These are phyloP conservation scores for Erpobdella octoculata DNA, from an alignment of 2,888 invertebrate species.

Conservation along the genomic window DNA sequence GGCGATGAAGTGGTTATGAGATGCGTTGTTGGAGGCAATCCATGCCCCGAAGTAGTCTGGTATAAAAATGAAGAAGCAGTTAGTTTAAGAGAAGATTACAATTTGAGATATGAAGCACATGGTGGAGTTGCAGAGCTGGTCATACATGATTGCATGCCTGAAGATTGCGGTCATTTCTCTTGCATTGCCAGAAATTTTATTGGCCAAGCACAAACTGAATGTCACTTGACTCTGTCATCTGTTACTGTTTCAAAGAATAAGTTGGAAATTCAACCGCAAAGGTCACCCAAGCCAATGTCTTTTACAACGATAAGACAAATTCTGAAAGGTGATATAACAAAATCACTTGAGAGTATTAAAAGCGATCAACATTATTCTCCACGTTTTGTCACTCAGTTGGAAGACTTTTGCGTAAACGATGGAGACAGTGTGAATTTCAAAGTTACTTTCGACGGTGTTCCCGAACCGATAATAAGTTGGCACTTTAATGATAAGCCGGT, in stretches of 20 bases:
- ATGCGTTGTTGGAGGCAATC: constrained; percentile 45
- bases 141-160: constrained; percentile 50
- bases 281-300: not conserved
- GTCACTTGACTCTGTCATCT: constrained; percentile 55
- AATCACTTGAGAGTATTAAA: not conserved
- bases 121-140: constrained; percentile 45
- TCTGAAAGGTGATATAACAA: not conserved
- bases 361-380: constrained; percentile 3
- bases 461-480: constrained; percentile 46
- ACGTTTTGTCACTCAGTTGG: not conserved
- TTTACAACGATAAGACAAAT: constrained; percentile 15
- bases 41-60: constrained; percentile 47
- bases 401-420: constrained; percentile 13
- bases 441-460: constrained; percentile 21
- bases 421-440: constrained; percentile 19
- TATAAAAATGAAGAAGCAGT: constrained; percentile 49
- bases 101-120: constrained; percentile 45
- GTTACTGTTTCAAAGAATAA: not conserved
- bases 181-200: constrained; percentile 72
- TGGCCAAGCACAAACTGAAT: constrained; percentile 66
- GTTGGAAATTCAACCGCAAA: not conserved
- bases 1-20: constrained; percentile 45
- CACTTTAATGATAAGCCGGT: constrained; percentile 42
- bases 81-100: constrained; percentile 48
- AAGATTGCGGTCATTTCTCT: constrained; percentile 44